Percentiles rank a stretch among this genome's conserved stretches.
These are phyloP conservation scores for Nomada fucata DNA, from an alignment of 2,888 invertebrate species.

Conservation along the genomic window DNA sequence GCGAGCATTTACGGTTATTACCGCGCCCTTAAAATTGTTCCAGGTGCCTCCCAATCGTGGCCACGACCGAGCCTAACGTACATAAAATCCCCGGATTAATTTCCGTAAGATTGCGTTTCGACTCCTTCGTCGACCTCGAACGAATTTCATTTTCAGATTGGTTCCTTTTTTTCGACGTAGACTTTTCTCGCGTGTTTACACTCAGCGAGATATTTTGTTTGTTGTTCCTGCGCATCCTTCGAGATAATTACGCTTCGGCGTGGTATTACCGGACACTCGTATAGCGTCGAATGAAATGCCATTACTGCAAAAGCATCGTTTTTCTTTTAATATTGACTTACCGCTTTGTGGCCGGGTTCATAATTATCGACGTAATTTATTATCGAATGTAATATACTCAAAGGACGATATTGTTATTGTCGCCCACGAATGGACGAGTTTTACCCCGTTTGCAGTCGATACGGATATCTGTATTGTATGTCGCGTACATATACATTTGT, in stretches of 20 bases:
- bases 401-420: neutral
- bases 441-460: constrained; percentile 28
- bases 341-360: no score
- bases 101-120: constrained; percentile 15
- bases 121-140: constrained; percentile 1
- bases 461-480: constrained; percentile 32
- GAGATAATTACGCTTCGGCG: neutral
- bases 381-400: constrained; percentile 11
- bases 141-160: neutral
- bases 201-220: no score
- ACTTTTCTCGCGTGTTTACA: neutral
- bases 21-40: constrained; percentile 37
- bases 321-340: no score
- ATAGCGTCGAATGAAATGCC: no score
- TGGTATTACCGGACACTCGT: no score
- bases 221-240: neutral
- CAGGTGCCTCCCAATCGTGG: constrained; percentile 30
- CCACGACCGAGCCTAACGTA: constrained; percentile 10
- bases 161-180: neutral
- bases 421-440: constrained; percentile 15
- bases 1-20: constrained; percentile 48
- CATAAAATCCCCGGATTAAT: constrained; percentile 18
- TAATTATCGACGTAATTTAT: neutral
- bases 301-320: no score
- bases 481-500: constrained; percentile 34